These are phyloP conservation scores for Gallinago undulata DNA, from an alignment of 2,113 vertebrate species.

Conservation along the genomic window DNA sequence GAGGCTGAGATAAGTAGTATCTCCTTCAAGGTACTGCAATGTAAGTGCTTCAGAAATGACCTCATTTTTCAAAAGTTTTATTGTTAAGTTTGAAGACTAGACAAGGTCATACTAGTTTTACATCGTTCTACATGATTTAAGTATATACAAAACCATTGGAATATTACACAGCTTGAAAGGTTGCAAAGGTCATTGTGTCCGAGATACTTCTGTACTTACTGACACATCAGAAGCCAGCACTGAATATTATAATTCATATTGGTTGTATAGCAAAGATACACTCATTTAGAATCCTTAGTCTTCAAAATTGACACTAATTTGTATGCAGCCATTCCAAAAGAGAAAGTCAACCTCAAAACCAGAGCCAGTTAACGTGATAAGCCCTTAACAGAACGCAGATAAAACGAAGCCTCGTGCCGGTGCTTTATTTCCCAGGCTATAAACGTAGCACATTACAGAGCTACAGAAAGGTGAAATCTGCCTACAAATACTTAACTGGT, in stretches of 20 bases:
- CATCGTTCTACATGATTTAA: slow-evolving; percentile 79
- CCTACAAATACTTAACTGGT: slow-evolving; percentile 7
- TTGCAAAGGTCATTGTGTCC: slow-evolving; percentile 77
- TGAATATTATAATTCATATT: slow-evolving; percentile 71
- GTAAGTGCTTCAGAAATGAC: slow-evolving; percentile 39
- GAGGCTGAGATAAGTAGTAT: background rate
- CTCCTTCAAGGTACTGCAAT: slow-evolving; percentile 39
- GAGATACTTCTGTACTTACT: slow-evolving; percentile 71
- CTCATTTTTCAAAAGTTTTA: slow-evolving; percentile 83
- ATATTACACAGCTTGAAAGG: slow-evolving; percentile 80
- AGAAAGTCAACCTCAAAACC: slow-evolving; percentile 78
- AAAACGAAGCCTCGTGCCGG: background rate
- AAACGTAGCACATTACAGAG: background rate
- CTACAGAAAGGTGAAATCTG: slow-evolving; percentile 7
- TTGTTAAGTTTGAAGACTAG: slow-evolving; percentile 85
- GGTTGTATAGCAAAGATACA: slow-evolving; percentile 72
- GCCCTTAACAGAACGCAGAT: slow-evolving; percentile 32
- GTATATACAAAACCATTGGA: slow-evolving; percentile 82
- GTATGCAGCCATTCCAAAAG: slow-evolving; percentile 72
- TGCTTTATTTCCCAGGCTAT: slow-evolving; percentile 27
- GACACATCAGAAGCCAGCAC: slow-evolving; percentile 73
- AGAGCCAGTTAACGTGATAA: slow-evolving; percentile 35
- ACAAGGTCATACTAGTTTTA: slow-evolving; percentile 83
- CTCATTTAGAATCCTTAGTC: slow-evolving; percentile 69
- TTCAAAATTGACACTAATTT: slow-evolving; percentile 70